These are phyloP conservation scores for Anthoscopus minutus DNA, from an alignment of 2,113 vertebrate genomes.

Conservation along the genomic window DNA sequence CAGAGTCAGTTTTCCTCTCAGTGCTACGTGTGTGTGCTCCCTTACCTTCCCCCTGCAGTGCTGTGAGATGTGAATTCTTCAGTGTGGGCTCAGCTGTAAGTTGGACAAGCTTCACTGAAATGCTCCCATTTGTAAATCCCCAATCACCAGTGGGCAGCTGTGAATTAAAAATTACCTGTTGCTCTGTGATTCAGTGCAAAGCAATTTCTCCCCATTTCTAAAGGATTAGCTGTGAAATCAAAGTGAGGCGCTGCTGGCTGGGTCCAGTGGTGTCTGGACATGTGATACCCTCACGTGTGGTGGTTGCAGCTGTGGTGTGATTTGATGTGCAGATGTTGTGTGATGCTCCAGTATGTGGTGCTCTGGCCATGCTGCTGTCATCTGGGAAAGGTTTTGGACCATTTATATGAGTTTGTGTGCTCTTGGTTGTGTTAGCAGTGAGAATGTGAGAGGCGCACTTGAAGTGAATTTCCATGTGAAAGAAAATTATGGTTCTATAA, in stretches of 20 bases:
- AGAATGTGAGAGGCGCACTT: not conserved
- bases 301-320: not conserved
- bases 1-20: not conserved
- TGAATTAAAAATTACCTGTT: not conserved
- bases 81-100: not conserved
- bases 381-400: not conserved
- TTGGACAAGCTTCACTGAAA: not conserved
- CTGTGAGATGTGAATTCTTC: not conserved
- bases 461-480: not conserved
- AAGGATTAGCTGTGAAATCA: not conserved
- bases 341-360: not conserved
- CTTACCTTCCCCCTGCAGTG: not conserved
- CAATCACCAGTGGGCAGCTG: not conserved
- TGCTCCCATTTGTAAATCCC: not conserved
- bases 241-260: not conserved
- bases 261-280: not conserved
- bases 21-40: not conserved
- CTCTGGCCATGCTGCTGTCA: not conserved
- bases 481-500: not conserved
- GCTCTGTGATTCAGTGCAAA: not conserved
- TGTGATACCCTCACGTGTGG: not conserved
- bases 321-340: not conserved
- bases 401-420: not conserved
- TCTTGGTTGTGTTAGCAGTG: not conserved
- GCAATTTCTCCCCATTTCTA: not conserved